Percentiles rank a stretch among this genome's conserved stretches.
These are phyloP conservation scores for Pseudoips prasinana DNA, from an alignment of 2,888 invertebrate species.

Conservation along the genomic window DNA sequence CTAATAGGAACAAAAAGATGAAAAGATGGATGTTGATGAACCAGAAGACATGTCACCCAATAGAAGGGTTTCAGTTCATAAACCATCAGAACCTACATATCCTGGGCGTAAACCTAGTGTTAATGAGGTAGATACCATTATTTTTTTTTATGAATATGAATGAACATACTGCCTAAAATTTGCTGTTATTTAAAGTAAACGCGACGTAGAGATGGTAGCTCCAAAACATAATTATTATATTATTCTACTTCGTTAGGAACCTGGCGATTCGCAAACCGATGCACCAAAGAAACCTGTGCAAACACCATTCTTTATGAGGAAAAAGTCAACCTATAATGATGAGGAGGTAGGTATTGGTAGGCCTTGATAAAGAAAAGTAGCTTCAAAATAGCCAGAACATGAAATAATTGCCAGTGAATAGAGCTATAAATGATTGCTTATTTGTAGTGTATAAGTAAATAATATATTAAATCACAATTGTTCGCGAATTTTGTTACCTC, in stretches of 20 bases:
- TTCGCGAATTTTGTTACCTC: too few species aligned
- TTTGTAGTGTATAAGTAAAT: too few species aligned
- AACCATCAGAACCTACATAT: constrained; percentile 27
- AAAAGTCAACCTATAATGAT: too few species aligned
- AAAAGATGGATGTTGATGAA: constrained; percentile 17
- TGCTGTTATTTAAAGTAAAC: constrained; percentile 3
- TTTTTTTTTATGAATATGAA: too few species aligned
- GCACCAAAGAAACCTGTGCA: constrained; percentile 37
- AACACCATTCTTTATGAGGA: constrained; percentile 45
- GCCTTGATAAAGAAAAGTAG: too few species aligned
- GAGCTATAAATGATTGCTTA: too few species aligned
- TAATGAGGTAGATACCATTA: constrained; percentile 19
- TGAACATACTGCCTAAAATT: too few species aligned
- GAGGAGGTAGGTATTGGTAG: too few species aligned
- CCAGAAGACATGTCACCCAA: constrained; percentile 12
- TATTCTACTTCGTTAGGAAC: constrained; percentile 31
- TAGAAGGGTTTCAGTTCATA: constrained; percentile 24
- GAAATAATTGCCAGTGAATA: too few species aligned
- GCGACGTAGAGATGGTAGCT: constrained; percentile 14
- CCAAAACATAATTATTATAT: neutral
- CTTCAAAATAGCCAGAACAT: too few species aligned
- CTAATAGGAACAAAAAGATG: constrained; percentile 17
- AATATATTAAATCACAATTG: too few species aligned
- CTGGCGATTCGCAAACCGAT: constrained; percentile 36
- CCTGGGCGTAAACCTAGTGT: constrained; percentile 28